phyloP scores from a whole-genome alignment of 2,888 invertebrate species.

The Agriopis marginaria region DNA sequence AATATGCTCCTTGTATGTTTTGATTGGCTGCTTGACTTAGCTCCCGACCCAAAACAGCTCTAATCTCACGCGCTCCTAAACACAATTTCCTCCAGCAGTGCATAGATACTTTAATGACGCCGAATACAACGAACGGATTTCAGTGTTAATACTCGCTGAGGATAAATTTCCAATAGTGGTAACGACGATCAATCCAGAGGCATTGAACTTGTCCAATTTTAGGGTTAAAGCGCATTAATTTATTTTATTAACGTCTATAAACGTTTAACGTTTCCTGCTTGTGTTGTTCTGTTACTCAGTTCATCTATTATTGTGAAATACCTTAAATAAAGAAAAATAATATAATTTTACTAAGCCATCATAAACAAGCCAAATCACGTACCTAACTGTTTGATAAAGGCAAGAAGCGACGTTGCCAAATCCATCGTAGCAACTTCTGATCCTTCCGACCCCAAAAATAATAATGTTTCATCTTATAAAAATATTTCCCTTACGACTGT shows the following conservation, averaged over 20 bases:
- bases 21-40: constrained; percentile 77
- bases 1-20: constrained; percentile 87
- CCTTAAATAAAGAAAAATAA: constrained; percentile 24
- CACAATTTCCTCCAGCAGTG: constrained; percentile 63
- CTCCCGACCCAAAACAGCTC: constrained; percentile 65
- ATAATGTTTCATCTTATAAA: constrained; percentile 87
- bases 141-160: constrained; percentile 83
- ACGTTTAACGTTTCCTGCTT: constrained; percentile 81
- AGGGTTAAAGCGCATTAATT: constrained; percentile 83
- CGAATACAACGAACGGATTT: constrained; percentile 85
- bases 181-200: constrained; percentile 73
- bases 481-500: constrained; percentile 86
- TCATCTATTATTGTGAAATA: constrained; percentile 51
- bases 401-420: constrained; percentile 65
- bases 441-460: constrained; percentile 83
- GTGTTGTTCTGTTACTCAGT: constrained; percentile 65
- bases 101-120: constrained; percentile 78
- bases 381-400: constrained; percentile 40
- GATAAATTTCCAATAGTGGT: constrained; percentile 85
- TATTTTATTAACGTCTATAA: constrained; percentile 84
- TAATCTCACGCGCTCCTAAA: constrained; percentile 65
- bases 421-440: constrained; percentile 79
- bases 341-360: constrained; percentile 30
- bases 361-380: constrained; percentile 42
- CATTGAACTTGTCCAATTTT: constrained; percentile 86